phyloP scores from a whole-genome alignment of 2,113 vertebrate species.

The Tragelaphus imberbis region DNA sequence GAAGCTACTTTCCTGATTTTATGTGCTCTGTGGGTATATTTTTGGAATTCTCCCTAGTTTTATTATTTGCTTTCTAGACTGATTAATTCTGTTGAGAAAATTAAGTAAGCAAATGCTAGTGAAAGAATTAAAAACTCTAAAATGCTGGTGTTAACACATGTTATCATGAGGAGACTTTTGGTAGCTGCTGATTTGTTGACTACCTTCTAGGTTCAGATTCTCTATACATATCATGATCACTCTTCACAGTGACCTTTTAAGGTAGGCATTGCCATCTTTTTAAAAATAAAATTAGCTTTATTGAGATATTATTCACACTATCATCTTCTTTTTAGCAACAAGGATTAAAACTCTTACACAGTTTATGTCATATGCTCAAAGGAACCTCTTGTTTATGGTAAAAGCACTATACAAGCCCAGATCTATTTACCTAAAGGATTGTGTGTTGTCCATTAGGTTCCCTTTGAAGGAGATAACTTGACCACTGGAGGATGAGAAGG shows the following conservation, averaged over 20 bases:
- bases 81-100: constrained; percentile 30
- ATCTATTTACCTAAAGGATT: not conserved
- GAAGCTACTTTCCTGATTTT: not conserved
- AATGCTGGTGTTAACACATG: not conserved
- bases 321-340: not conserved
- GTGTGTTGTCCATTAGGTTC: not conserved
- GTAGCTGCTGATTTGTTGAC: not conserved
- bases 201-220: not conserved
- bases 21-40: not conserved
- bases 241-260: not conserved
- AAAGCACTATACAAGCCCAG: not conserved
- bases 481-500: not conserved
- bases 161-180: not conserved
- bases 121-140: not conserved
- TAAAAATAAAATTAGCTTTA: not conserved
- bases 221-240: not conserved
- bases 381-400: not conserved
- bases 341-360: not conserved
- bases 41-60: not conserved
- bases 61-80: constrained; percentile 40
- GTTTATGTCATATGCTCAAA: not conserved
- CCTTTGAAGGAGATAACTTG: not conserved
- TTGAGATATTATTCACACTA: not conserved
- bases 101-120: not conserved
- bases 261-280: not conserved